Base-by-base conservation (phyloP, 2,888 invertebrate genomes). In the Eupsilia transversa region DNA sequence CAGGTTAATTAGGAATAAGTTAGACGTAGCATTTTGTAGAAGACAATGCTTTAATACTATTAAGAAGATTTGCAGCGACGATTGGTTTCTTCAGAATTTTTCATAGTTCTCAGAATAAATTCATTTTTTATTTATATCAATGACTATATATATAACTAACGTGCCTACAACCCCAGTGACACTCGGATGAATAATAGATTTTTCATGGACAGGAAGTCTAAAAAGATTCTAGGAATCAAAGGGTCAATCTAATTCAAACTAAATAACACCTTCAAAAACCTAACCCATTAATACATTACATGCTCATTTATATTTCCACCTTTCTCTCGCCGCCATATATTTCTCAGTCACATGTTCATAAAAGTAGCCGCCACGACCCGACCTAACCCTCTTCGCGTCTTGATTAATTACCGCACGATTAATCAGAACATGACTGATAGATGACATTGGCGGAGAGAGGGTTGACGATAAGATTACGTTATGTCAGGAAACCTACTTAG, bases 391-490 rank as follows among this genome's bases (percentile, higher is more conserved):
- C 73, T 72, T 71, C 87, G 69, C 64, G 49, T 64, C 68, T 67
- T 85, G 87, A 85, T 87, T 85, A 87, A 85, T 85, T 79, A 87
- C 85, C 12, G 65, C 35, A 57, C 83, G 46, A 85, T 85, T 87
- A 87, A 87, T 85, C 87, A 87, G 76, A 20, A 67, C 75, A 74
- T 85, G 85, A 87, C 61, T 79, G 87, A 86, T 77, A 66, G 75
- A 20, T 77, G 74, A 65, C 86, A 56, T 68, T 52, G 57, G 49
- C 35, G 46, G 30, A 49, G 64, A 70, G 82, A 80, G 80, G 80
- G 84, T 84, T 80, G 67, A 65, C 73, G 84, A 79, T 69, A 65
- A 69, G 5, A 66, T 70, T 69, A n/a, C n/a, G n/a, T n/a, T n/a
- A n/a, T 35, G 56, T 20, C 12, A 75, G 27, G 17, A 41, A n/a